These are phyloP conservation scores for Zaprionus vittiger DNA, from an alignment of 1,140 invertebrate genomes.

Conservation along the genomic window DNA sequence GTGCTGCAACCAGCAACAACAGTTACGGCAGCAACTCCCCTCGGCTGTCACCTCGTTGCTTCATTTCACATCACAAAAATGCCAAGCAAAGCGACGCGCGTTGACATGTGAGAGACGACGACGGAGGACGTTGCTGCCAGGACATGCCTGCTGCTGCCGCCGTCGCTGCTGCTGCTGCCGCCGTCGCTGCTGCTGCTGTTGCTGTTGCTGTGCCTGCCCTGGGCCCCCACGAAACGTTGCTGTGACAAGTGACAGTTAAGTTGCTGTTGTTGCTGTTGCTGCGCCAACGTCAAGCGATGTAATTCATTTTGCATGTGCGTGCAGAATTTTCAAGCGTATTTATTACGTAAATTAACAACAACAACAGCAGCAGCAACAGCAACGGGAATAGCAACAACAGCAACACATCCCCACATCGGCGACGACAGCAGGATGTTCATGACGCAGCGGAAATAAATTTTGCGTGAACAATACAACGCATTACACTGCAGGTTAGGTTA, in stretches of 20 bases:
- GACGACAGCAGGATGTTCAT: constrained; percentile 80
- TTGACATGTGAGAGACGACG: constrained; percentile 84
- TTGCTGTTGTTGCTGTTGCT: constrained; percentile 64
- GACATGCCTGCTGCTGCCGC: not conserved
- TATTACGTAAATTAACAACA: constrained; percentile 83
- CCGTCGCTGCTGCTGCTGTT: not conserved
- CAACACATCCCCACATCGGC: constrained; percentile 44
- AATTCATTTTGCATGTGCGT: constrained; percentile 83
- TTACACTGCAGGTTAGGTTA: constrained; percentile 79
- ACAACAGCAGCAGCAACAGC: constrained; percentile 51
- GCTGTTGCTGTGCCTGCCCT: constrained; percentile 13
- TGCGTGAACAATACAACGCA: constrained; percentile 82
- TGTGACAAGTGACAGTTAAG: constrained; percentile 84
- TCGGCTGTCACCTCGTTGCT: constrained; percentile 83
- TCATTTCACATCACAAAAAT: constrained; percentile 84
- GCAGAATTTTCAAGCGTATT: constrained; percentile 82
- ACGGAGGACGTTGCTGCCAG: constrained; percentile 26
- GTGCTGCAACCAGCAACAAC: constrained; percentile 44
- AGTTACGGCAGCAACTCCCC: constrained; percentile 54
- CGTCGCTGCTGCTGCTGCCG: not conserved
- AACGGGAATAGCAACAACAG: constrained; percentile 15
- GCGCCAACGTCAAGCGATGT: constrained; percentile 62
- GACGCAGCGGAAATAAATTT: constrained; percentile 82
- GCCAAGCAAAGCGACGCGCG: constrained; percentile 83
- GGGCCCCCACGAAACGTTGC: constrained; percentile 64